Evolutionary conservation across 2,888 invertebrate genomes (phyloP), one percentile per base, ranked within the genome.

Genomic region (Achlya flavicornis): DNA sequence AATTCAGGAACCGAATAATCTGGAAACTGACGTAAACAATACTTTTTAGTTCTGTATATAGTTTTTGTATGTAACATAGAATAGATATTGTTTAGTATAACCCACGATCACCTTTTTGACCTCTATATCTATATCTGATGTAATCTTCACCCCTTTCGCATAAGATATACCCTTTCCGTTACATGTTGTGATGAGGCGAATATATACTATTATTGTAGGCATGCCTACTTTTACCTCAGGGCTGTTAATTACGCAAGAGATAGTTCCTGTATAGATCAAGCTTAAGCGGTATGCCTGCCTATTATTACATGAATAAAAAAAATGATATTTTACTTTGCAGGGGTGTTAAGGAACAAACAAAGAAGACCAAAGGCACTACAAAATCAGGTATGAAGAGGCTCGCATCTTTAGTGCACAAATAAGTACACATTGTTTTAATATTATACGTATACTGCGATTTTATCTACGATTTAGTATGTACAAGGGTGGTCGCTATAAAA

Each of bases 341-440:
- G 75, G 93, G 93, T 61, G 92, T 93, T 62, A 93, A 93, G 73
- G 93, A 93, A 75, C 93, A 93, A 79, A 88, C 89, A 61, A 93
- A 92, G 84, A 92, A 92, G 83, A 90, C 90, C 81, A 93, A 93
- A 87, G 92, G 90, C 76, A 80, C 85, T 69, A 72, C 84, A 61
- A 93, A 93, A 80, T 79, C 91, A 33, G 92, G 86, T 58, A 88
- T 92, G 71, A 85, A 84, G 80, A 85, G 91, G 82, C 89, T 93
- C 73, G 85, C 93, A 68, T 89, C 93, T 63, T 80, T 93, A 76
- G 92, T 92, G 83, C 85, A 90, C 85, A 93, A 93, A 88, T 92
- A 90, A 85, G 69, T 79, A 77, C 74, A 74, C 76, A 74, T 73
- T 71, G 69, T 74, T 71, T 67, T 65, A 71, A 65, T 64, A 63